Evolutionary conservation across 2,888 invertebrate species (phyloP).

Genomic region (Drosophila peninsularis): DNA sequence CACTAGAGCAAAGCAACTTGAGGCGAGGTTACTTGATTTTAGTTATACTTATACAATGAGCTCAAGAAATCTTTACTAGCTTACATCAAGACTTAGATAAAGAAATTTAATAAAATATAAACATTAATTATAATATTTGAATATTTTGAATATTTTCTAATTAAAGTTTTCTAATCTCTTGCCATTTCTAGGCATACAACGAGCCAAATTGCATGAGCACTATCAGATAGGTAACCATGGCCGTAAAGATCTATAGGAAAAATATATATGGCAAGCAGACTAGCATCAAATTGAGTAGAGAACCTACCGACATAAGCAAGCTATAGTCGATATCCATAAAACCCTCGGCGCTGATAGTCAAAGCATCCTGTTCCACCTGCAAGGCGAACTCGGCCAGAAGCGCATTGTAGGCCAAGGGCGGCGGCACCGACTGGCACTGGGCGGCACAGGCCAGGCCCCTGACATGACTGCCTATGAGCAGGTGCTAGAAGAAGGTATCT

Average conservation of each 20-base stretch:
- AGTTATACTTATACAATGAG: no score
- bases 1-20: no score
- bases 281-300: rapidly evolving
- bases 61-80: no score
- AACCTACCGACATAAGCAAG: conserved; percentile 71
- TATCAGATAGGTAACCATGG: conserved; percentile 73
- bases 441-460: conserved; percentile 53
- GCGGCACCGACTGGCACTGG: conserved; percentile 20
- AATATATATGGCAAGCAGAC: not conserved
- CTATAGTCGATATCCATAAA: conserved; percentile 73
- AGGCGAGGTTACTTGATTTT: no score
- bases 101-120: not conserved
- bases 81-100: not conserved
- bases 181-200: conserved; percentile 28
- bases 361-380: conserved; percentile 72
- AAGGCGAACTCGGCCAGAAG: conserved; percentile 68
- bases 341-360: conserved; percentile 66
- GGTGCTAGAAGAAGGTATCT: conserved; percentile 42
- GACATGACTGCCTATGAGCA: conserved; percentile 52
- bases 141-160: not conserved
- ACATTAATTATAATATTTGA: not conserved
- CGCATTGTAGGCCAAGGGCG: conserved; percentile 54
- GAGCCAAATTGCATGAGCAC: conserved; percentile 76
- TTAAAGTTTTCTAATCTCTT: not conserved
- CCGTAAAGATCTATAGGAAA: conserved; percentile 63